These are phyloP conservation scores for Meloidogyne chitwoodi DNA, from an alignment of 1,140 invertebrate species.

Conservation along the genomic window DNA sequence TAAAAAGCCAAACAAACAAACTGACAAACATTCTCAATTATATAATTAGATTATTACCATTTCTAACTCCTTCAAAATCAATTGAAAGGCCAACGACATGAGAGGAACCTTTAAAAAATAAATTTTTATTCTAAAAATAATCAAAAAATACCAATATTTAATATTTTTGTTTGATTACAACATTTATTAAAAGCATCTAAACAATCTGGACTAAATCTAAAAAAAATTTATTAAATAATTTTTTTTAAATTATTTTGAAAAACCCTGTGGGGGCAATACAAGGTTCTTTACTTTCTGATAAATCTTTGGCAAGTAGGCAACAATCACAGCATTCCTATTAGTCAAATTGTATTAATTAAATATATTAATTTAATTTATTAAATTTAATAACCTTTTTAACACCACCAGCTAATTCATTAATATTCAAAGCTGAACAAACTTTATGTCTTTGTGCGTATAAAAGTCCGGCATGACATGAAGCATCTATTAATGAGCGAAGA, in stretches of 20 bases:
- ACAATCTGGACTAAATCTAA: slow-evolving; percentile 46
- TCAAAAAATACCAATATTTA: not conserved
- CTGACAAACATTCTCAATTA: too few relatives aligned
- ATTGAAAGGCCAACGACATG: slow-evolving; percentile 11
- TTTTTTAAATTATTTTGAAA: not conserved
- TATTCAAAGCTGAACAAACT: not conserved
- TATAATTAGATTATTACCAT: too few relatives aligned
- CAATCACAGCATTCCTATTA: slow-evolving; percentile 58
- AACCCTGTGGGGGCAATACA: slow-evolving; percentile 52
- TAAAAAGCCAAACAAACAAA: too few relatives aligned
- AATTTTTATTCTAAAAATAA: not conserved
- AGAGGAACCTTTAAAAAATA: not conserved
- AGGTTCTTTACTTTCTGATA: slow-evolving; percentile 37
- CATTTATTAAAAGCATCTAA: slow-evolving; percentile 56
- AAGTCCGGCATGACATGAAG: not conserved
- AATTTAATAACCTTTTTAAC: not conserved
- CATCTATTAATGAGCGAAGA: slow-evolving; percentile 48
- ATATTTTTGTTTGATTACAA: slow-evolving; percentile 25
- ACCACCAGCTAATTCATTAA: slow-evolving; percentile 7
- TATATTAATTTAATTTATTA: too few relatives aligned
- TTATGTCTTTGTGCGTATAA: not conserved
- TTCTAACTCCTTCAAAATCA: not conserved
- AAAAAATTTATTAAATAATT: not conserved
- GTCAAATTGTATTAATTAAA: too few relatives aligned
- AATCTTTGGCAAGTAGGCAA: slow-evolving; percentile 55